Base-by-base conservation (phyloP, 2,888 invertebrate species). In the Lepidochrysops patricia region DNA sequence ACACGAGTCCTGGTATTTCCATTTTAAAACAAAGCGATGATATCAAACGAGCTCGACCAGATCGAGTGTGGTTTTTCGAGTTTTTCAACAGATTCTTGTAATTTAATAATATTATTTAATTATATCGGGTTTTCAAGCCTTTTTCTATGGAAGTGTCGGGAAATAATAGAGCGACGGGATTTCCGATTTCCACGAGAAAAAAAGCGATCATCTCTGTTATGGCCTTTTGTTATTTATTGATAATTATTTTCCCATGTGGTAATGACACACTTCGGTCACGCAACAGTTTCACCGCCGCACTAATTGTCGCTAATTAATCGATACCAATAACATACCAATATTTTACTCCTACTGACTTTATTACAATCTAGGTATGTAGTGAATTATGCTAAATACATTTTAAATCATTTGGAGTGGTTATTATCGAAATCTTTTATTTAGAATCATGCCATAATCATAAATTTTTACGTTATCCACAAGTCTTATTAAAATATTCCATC, bases 111-210 rank as follows among this genome's bases (percentile, higher is more conserved):
- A 77, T 74, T 72, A 71, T 68, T 72, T 69, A 78, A 78, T 81
- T 82, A 79, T 68, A 80, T 81, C 80, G 77, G 60, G 67, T 67
- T 71, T 70, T 63, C 68, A 73, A 69, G 67, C 74, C 70, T 72
- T 74, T 80, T 84, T 82, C 78, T 73, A 73, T 70, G 79, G 77
- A 84, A 82, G 75, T 78, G 71, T 74, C 70, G 74, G 77, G 76
- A 80, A 81, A 82, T 72, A 77, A 82, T 81, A 80, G 80, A 70
- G 68, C 50, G 57, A 75, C 72, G 85, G 87, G 77, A 85, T 86
- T 87, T 86, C 87, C 88, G 83, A 85, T 83, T 84, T 81, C 77
- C 79, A 80, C 75, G 76, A 67, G 62, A 72, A 73, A 70, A 43
- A 70, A 72, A 74, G 72, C 72, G 71, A 71, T 64, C 66, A 64